A percentile compares a stretch with the other conserved stretches of the same genome.
These are phyloP conservation scores for Boleophthalmus pectinirostris DNA, from an alignment of 2,113 vertebrate species.

Conservation along the genomic window DNA sequence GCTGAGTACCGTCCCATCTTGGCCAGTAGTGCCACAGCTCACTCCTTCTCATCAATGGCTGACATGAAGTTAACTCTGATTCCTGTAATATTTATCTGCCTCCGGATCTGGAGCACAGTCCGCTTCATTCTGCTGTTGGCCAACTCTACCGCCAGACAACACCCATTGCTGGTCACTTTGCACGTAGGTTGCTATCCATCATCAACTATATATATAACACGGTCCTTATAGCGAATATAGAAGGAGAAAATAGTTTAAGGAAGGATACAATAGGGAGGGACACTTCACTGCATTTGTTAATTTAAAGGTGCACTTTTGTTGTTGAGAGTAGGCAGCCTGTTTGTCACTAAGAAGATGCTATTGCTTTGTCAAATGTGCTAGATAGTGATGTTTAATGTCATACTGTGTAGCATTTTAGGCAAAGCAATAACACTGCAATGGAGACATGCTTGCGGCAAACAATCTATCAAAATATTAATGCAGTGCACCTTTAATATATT, in stretches of 20 bases:
- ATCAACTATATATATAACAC: not conserved
- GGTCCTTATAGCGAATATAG: not conserved
- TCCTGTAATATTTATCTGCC: conserved; percentile 89
- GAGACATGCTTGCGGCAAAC: too few species aligned
- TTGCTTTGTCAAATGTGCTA: too few species aligned
- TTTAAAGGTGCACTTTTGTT: too few species aligned
- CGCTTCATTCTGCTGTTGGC: conserved; percentile 89
- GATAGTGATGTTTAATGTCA: too few species aligned
- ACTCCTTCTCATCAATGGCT: conserved; percentile 76
- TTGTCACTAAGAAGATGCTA: too few species aligned
- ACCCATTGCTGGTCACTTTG: conserved; percentile 84
- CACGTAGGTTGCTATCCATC: conserved; percentile 79
- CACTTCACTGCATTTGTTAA: not conserved
- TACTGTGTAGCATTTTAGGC: too few species aligned
- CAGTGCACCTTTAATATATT: too few species aligned
- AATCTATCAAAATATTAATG: too few species aligned
- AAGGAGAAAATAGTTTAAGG: not conserved
- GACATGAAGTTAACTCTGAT: conserved; percentile 92
- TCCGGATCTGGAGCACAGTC: conserved; percentile 93
- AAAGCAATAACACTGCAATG: too few species aligned
- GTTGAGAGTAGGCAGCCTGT: too few species aligned
- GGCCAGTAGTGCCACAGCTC: conserved; percentile 59
- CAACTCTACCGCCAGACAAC: conserved; percentile 77
- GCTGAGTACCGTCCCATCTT: conserved; percentile 93
- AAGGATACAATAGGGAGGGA: not conserved